These are phyloP conservation scores for Drosophila bunnanda DNA, from an alignment of 2,888 invertebrate genomes.

Conservation along the genomic window DNA sequence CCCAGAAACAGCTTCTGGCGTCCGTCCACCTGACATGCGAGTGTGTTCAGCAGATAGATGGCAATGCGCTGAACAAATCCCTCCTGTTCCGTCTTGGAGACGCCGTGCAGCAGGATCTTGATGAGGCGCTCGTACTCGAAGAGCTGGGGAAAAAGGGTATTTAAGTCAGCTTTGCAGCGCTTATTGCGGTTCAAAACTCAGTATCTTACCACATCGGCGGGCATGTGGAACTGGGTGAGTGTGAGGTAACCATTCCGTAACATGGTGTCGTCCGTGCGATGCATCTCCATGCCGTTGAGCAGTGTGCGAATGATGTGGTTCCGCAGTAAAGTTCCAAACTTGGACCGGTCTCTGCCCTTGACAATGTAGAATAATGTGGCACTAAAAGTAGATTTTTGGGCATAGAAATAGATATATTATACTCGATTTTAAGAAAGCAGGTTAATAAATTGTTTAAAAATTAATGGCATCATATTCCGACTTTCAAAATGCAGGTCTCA, in stretches of 20 bases:
- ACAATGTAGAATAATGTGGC: slow-evolving; percentile 98
- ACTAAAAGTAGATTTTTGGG: slow-evolving; percentile 85
- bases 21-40: slow-evolving; percentile 98
- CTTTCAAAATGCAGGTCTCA: not conserved
- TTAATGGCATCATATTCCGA: too few relatives aligned
- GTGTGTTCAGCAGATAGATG: slow-evolving; percentile 96
- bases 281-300: slow-evolving; percentile 94
- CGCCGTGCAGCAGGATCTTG: slow-evolving; percentile 91
- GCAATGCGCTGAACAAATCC: slow-evolving; percentile 97
- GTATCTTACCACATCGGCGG: slow-evolving; percentile 92
- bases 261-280: slow-evolving; percentile 95
- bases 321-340: slow-evolving; percentile 90
- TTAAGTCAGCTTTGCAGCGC: not conserved
- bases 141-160: slow-evolving; percentile 86
- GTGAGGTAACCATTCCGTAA: slow-evolving; percentile 98
- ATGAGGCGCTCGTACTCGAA: slow-evolving; percentile 96
- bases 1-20: slow-evolving; percentile 96
- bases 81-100: slow-evolving; percentile 92
- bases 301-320: slow-evolving; percentile 92
- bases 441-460: too few relatives aligned
- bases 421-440: not conserved
- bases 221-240: slow-evolving; percentile 97
- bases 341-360: slow-evolving; percentile 92
- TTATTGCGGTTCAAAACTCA: not conserved
- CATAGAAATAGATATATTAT: not conserved